phyloP scores from a whole-genome alignment of 2,113 vertebrate species.

The Crotalus viridis region DNA sequence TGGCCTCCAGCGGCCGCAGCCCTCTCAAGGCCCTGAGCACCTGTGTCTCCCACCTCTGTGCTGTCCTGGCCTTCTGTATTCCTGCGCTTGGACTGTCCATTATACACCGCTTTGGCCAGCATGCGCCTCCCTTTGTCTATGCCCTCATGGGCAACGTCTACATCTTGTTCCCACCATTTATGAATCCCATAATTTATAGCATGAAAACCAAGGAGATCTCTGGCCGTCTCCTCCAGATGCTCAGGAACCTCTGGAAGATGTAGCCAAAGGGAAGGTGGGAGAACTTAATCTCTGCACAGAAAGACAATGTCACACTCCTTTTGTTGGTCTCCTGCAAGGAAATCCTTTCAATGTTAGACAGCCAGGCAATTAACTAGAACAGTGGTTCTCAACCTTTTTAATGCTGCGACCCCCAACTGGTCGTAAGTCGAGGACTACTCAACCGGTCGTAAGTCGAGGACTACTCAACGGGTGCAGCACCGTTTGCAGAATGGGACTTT shows the following conservation, averaged over 20 bases:
- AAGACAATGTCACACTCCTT: background rate
- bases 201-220: background rate
- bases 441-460: no score
- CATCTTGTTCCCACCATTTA: background rate
- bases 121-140: background rate
- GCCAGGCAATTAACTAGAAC: background rate
- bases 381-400: no score
- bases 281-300: background rate
- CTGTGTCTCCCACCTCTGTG: background rate
- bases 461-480: no score
- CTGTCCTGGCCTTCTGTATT: background rate
- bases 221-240: background rate
- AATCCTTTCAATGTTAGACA: background rate
- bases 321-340: background rate
- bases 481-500: no score
- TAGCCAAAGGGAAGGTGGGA: background rate
- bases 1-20: background rate
- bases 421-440: no score
- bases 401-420: no score
- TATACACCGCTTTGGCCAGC: background rate
- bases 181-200: background rate
- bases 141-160: background rate
- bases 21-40: background rate
- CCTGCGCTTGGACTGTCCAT: background rate
- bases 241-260: background rate